A percentile compares a stretch with the other conserved stretches of the same genome.
Evolutionary conservation across 2,113 vertebrate species (phyloP).

Genomic region (Myiagra hebetior): DNA sequence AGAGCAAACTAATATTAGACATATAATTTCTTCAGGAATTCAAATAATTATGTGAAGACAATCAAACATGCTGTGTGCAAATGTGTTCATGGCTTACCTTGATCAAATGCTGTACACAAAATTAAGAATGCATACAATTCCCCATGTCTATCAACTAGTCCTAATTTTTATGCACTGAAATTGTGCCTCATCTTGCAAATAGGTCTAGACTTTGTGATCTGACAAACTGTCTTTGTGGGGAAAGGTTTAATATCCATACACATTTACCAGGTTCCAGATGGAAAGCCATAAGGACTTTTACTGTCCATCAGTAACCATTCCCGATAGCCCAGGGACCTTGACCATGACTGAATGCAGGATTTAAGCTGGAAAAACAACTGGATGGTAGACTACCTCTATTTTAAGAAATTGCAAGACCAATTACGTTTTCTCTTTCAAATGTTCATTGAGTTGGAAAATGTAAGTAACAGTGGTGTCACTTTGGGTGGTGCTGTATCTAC

Average conservation of each 20-base stretch:
- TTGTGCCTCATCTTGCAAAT: background rate
- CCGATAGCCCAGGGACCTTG: background rate
- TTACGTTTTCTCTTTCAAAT: background rate
- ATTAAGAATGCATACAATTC: background rate
- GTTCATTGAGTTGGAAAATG: background rate
- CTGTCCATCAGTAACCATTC: background rate
- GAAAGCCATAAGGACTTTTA: background rate
- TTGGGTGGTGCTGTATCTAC: background rate
- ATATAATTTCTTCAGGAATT: background rate
- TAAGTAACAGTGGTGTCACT: background rate
- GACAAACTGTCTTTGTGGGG: background rate
- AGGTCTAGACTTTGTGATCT: background rate
- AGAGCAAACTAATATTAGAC: background rate
- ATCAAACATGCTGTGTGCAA: background rate
- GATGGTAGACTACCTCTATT: background rate
- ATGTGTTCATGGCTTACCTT: background rate
- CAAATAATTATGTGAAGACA: background rate
- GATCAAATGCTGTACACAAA: background rate
- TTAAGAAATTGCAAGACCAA: background rate
- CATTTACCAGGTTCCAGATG: background rate
- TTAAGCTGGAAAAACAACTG: background rate
- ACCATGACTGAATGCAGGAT: background rate
- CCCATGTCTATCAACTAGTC: background rate
- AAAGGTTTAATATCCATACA: background rate
- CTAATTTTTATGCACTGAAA: background rate